Percentiles rank a stretch among this genome's conserved stretches.
Conservation (phyloP, 1,140 invertebrate species). For the Physella acuta region DNA sequence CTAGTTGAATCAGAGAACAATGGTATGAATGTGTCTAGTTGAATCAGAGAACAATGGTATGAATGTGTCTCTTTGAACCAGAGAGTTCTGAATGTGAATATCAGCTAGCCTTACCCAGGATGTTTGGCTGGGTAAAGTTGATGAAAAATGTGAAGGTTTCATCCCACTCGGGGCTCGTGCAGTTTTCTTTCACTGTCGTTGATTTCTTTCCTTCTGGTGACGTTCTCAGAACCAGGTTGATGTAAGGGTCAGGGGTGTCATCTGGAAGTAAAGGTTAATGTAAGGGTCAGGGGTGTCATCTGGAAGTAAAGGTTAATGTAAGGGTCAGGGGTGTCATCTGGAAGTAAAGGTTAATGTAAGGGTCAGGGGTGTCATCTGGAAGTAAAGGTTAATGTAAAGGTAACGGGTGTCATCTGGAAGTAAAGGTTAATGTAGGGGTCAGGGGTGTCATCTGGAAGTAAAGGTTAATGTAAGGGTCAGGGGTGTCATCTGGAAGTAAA, state of each 20-base stretch:
- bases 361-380: no score
- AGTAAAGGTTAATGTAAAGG: no score
- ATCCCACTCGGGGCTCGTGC: constrained; percentile 60
- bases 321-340: not conserved
- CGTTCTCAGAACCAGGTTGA: constrained; percentile 54
- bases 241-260: constrained; percentile 62
- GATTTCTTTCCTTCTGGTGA: constrained; percentile 58
- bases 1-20: not conserved
- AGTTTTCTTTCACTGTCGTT: constrained; percentile 57
- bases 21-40: not conserved
- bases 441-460: no score
- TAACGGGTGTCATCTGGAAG: no score
- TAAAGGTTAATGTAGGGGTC: no score
- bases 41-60: not conserved
- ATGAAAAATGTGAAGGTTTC: constrained; percentile 60
- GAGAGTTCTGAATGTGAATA: not conserved
- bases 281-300: not conserved
- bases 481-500: no score
- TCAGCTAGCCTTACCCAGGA: constrained; percentile 37
- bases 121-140: constrained; percentile 47
- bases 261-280: constrained; percentile 41
- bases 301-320: not conserved
- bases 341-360: no score
- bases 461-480: no score
- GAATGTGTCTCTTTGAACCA: not conserved